phyloP scores from a whole-genome alignment of 2,113 vertebrate genomes.

The Perca fluviatilis region DNA sequence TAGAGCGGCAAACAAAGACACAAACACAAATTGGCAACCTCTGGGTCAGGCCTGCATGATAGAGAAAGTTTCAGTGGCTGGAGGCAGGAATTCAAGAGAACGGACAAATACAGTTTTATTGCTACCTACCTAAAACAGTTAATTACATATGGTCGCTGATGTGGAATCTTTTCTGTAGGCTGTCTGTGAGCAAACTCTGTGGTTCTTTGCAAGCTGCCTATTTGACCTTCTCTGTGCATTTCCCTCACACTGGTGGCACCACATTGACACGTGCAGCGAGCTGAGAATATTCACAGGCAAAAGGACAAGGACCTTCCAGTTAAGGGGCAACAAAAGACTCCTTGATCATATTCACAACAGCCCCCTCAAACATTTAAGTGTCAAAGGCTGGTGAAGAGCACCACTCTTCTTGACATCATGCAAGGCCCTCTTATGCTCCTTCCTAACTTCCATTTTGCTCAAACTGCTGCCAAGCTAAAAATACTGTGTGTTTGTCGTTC shows the following conservation, averaged over 20 bases:
- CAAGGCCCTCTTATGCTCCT: slow-evolving; percentile 51
- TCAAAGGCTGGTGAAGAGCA: slow-evolving; percentile 50
- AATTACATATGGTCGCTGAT: slow-evolving; percentile 83
- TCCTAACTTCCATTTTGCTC: slow-evolving; percentile 30
- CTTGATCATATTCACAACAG: slow-evolving; percentile 58
- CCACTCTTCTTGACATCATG: slow-evolving; percentile 37
- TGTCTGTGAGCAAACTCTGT: slow-evolving; percentile 80
- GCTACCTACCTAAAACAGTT: slow-evolving; percentile 83
- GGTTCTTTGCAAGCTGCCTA: slow-evolving; percentile 84
- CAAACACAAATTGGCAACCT: slow-evolving; percentile 72
- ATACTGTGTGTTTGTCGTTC: slow-evolving; percentile 70
- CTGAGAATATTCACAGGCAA: slow-evolving; percentile 22
- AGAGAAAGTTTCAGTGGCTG: slow-evolving; percentile 62
- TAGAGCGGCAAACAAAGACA: slow-evolving; percentile 70
- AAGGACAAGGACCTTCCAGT: slow-evolving; percentile 64
- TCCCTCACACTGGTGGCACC: slow-evolving; percentile 64
- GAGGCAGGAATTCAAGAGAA: slow-evolving; percentile 77
- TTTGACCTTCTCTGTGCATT: slow-evolving; percentile 78
- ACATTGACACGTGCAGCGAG: slow-evolving; percentile 66
- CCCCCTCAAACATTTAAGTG: slow-evolving; percentile 49
- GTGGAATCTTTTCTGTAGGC: slow-evolving; percentile 80
- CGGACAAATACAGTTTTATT: slow-evolving; percentile 80
- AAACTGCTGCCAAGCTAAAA: slow-evolving; percentile 63
- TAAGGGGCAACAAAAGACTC: slow-evolving; percentile 58
- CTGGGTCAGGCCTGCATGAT: slow-evolving; percentile 67